Evolutionary conservation across 2,113 vertebrate species (phyloP).

Genomic region (Odontesthes bonariensis): DNA sequence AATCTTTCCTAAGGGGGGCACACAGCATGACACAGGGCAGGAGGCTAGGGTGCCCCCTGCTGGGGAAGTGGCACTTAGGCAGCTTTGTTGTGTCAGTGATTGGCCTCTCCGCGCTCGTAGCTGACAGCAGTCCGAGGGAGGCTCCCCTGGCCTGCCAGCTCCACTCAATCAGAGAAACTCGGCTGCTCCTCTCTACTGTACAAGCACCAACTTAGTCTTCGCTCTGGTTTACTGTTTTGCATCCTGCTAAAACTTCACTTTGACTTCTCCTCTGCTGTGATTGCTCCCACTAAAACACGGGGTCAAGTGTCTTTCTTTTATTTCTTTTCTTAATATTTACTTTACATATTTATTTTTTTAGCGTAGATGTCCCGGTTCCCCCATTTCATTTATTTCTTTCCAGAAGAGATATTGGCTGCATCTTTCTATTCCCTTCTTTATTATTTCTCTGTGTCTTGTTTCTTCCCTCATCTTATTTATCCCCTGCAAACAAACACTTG

Average conservation of each 20-base stretch:
- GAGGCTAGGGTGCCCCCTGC: conserved; percentile 84
- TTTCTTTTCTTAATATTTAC: neutral
- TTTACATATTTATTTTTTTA: neutral
- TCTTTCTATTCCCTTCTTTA: conserved; percentile 25
- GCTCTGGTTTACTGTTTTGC: conserved; percentile 23
- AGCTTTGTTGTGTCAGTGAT: conserved; percentile 82
- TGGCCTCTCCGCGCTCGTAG: conserved; percentile 72
- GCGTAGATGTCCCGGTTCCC: neutral
- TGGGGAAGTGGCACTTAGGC: conserved; percentile 78
- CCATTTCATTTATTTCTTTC: neutral
- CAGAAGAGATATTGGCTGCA: conserved; percentile 10
- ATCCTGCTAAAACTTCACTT: conserved; percentile 33
- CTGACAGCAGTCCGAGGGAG: conserved; percentile 86
- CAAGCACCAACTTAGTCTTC: conserved; percentile 53
- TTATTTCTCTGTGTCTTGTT: conserved; percentile 18
- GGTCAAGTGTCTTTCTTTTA: too few species aligned
- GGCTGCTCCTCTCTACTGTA: conserved; percentile 51
- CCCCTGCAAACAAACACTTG: conserved; percentile 53
- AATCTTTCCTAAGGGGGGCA: conserved; percentile 68
- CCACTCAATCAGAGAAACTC: conserved; percentile 81
- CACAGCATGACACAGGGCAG: conserved; percentile 70
- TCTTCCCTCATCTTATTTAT: conserved; percentile 42
- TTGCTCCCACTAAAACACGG: conserved; percentile 8
- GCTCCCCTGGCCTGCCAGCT: conserved; percentile 85
- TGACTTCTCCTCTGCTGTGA: conserved; percentile 24